phyloP scores from a whole-genome alignment of 2,888 invertebrate genomes.

The Epinotia bilunana region DNA sequence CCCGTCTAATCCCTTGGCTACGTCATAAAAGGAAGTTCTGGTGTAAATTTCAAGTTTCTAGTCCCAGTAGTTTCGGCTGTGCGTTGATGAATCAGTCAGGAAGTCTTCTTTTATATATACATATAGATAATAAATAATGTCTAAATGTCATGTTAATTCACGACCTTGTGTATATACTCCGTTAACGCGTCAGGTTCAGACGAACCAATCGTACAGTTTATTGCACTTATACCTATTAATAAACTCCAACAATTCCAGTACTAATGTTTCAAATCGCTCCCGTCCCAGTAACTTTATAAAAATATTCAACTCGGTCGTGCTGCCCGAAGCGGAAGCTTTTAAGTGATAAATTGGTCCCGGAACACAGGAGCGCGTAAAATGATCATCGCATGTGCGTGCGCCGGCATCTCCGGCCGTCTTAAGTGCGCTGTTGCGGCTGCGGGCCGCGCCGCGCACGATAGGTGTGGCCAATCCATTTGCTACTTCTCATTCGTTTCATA shows the following conservation, averaged over 20 bases:
- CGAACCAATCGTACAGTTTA: not conserved
- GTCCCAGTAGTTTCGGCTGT: no score
- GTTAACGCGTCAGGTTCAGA: no score
- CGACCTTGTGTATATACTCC: no score
- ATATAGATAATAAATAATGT: not conserved
- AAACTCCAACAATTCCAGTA: slow-evolving; percentile 23
- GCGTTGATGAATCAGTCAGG: no score
- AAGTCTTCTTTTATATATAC: no score
- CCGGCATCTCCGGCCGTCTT: slow-evolving; percentile 58
- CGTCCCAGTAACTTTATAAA: slow-evolving; percentile 62
- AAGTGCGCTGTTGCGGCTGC: slow-evolving; percentile 70
- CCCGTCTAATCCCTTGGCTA: no score
- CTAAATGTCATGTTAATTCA: no score
- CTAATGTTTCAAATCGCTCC: slow-evolving; percentile 59
- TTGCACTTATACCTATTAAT: not conserved
- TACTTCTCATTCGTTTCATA: slow-evolving; percentile 7
- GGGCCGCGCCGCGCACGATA: not conserved
- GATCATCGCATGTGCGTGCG: slow-evolving; percentile 71
- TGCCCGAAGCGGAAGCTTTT: slow-evolving; percentile 78
- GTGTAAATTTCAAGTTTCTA: no score
- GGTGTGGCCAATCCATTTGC: not conserved
- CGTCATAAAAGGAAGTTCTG: no score
- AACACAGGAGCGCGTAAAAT: slow-evolving; percentile 79
- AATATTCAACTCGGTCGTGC: slow-evolving; percentile 57
- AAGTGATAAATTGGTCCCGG: slow-evolving; percentile 83